Evolutionary conservation across 2,797 vertebrate species (phyloP), one percentile per base, ranked within the genome.

Genomic region (Sphaeramia orbicularis): DNA sequence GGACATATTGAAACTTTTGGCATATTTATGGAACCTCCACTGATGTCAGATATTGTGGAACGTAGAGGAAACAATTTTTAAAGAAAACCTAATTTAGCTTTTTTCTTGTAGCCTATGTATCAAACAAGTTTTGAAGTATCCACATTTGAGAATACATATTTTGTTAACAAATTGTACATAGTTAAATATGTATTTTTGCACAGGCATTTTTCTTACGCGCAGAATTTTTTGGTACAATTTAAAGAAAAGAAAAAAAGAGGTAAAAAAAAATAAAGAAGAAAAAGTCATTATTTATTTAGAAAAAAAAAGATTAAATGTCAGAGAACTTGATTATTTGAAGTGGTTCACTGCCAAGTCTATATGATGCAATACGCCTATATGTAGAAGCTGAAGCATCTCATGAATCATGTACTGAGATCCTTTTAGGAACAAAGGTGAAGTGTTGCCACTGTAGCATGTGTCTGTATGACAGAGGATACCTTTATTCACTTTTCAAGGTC

Each of bases 131-230:
- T 94, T 95, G 94, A 97, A 95, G 93, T 96, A 95, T 96, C 95
- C 95, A 96, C 96, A 96, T 98, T 97, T 97, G 95, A 97, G 95
- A 97, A 96, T 92, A 96, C 95, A 92, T 99, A 99, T 99, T 99
- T 99, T 99, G 97, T 98, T 97, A 97, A 95, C 72, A 93, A 96
- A 97, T 96, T 99, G 97, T 99, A 99, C 96, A 99, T 98, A 99
- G 95, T 95, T 94, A 98, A 97, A 98, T 96, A 96, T 96, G 98
- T 99, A 99, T 99, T 99, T 99, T 99, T 99, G 98, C 98, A 99
- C 97, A 98, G 95, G 95, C 95, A 93, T 96, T 98, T 91, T 98
- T 98, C 94, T 93, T 97, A 97, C 95, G 95, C 87, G 93, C 93
- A 49, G 79, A 91, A 78, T 69, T 96, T 96, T 99, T 99, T 98